These are phyloP conservation scores for Erpobdella octoculata DNA, from an alignment of 2,888 invertebrate genomes.

Conservation along the genomic window DNA sequence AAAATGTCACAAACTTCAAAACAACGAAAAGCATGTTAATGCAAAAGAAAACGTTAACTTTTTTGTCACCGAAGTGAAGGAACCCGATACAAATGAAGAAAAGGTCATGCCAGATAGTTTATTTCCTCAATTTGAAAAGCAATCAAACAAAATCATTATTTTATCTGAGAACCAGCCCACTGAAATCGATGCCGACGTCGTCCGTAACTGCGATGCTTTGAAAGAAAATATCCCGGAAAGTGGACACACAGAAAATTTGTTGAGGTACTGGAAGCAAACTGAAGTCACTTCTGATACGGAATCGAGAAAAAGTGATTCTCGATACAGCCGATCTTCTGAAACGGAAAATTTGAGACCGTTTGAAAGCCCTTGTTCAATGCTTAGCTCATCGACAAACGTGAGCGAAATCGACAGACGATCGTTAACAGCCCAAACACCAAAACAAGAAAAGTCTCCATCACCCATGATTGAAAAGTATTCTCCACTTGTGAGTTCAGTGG, in stretches of 20 bases:
- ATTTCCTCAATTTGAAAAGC: neutral
- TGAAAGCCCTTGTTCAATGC: no score
- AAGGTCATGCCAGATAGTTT: no score
- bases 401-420: neutral
- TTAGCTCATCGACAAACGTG: no score
- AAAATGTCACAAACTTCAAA: neutral
- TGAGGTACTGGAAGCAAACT: neutral
- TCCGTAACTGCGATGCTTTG: neutral
- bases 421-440: neutral
- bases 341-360: no score
- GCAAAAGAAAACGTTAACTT: neutral
- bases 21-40: neutral
- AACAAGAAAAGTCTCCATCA: neutral
- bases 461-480: no score
- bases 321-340: neutral
- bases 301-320: neutral
- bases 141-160: neutral
- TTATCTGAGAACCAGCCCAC: neutral
- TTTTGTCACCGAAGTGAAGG: neutral
- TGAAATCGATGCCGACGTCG: neutral
- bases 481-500: no score
- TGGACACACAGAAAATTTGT: neutral
- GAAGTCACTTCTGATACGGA: neutral
- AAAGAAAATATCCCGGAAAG: neutral
- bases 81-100: neutral